phyloP scores from a whole-genome alignment of 1,140 invertebrate species.

The Xylocopa sonorina region DNA sequence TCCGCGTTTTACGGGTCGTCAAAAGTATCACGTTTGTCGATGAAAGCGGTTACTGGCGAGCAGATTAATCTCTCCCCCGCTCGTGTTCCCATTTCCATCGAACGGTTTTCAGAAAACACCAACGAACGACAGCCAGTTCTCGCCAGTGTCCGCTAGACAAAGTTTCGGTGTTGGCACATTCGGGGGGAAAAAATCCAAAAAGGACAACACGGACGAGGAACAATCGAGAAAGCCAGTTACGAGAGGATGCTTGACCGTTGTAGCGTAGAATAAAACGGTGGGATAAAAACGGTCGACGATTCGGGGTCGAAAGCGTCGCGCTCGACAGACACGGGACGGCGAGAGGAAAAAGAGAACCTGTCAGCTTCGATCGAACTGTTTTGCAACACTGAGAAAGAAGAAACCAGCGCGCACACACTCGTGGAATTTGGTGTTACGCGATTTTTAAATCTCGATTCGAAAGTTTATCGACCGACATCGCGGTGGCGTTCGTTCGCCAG shows the following conservation, averaged over 20 bases:
- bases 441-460: slow-evolving; percentile 2
- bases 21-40: too few relatives aligned
- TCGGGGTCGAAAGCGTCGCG: not conserved
- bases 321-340: not conserved
- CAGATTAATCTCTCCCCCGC: not conserved
- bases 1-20: too few relatives aligned
- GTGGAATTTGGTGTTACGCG: not conserved
- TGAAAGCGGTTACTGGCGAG: too few relatives aligned
- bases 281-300: not conserved
- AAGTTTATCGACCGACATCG: slow-evolving; percentile 26
- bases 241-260: not conserved
- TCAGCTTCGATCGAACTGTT: not conserved
- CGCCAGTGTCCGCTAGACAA: not conserved
- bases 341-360: not conserved
- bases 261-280: not conserved
- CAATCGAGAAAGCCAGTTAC: not conserved
- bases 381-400: not conserved
- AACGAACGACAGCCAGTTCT: too few relatives aligned
- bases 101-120: too few relatives aligned
- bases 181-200: not conserved
- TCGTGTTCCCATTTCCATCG: not conserved
- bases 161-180: not conserved
- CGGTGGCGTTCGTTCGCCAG: not conserved
- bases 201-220: not conserved
- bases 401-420: too few relatives aligned